phyloP scores from a whole-genome alignment of 2,888 invertebrate species.

The Heliconius ethilla region DNA sequence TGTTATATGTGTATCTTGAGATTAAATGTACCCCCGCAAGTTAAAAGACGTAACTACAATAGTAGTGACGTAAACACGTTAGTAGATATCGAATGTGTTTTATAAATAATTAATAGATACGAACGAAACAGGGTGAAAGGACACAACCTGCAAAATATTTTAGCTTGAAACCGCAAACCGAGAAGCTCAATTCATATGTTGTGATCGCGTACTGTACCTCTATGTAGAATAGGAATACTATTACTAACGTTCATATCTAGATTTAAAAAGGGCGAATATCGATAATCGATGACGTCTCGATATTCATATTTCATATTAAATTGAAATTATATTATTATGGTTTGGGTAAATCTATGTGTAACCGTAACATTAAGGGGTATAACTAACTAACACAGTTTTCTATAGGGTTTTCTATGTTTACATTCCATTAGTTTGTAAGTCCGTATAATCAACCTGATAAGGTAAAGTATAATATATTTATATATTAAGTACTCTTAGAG shows the following conservation, averaged over 20 bases:
- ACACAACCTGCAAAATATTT: background rate
- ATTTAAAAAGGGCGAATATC: slow-evolving; percentile 6
- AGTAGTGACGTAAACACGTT: background rate
- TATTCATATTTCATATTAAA: slow-evolving; percentile 39
- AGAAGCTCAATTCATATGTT: slow-evolving; percentile 45
- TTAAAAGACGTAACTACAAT: background rate
- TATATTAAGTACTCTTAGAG: slow-evolving; percentile 48
- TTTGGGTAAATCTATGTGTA: slow-evolving; percentile 75
- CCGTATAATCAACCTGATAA: slow-evolving; percentile 67
- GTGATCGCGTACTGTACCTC: slow-evolving; percentile 45
- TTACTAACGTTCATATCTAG: slow-evolving; percentile 14
- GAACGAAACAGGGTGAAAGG: slow-evolving; percentile 10
- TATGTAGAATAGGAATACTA: slow-evolving; percentile 31
- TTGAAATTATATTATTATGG: slow-evolving; percentile 65
- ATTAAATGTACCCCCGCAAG: background rate
- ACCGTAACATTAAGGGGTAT: slow-evolving; percentile 73
- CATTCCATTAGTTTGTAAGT: slow-evolving; percentile 74
- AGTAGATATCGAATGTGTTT: background rate
- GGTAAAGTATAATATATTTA: slow-evolving; percentile 43
- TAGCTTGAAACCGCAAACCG: slow-evolving; percentile 18
- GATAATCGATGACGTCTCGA: slow-evolving; percentile 21
- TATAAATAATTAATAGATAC: background rate
- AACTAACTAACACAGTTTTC: slow-evolving; percentile 65
- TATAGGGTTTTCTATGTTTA: slow-evolving; percentile 57
- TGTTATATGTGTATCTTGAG: background rate